Evolutionary conservation across 2,888 invertebrate genomes (phyloP), one percentile per base, ranked within the genome.

Genomic region (Epirrita christyi): DNA sequence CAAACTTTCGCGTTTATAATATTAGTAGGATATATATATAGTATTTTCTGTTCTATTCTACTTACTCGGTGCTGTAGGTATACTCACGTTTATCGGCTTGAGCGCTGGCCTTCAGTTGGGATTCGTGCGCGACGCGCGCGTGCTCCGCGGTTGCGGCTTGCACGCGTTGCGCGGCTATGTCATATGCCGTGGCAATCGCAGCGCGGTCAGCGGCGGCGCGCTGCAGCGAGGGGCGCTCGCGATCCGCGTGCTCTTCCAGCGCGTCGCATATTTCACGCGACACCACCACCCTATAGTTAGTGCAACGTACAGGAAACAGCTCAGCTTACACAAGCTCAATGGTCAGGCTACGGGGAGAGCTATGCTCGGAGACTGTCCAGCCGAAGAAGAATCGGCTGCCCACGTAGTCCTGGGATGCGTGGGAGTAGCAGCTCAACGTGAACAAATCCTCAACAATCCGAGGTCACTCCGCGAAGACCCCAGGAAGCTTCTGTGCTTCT

Each of bases 191-290:
- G 55, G 68, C 72, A 37, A 88, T 73, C 48, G 78, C 73, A 3
- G 62, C 72, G 64, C 83, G 81, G 75, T 86, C 87, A 0, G 67
- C 70, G 36, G 78, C 73, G 68, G 77, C 76, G 34, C 87, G 80
- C 10, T 77, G 70, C 50, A 86, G 64, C 10, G 83, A 72, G 32
- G 75, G 76, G 36, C 81, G 82, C 46, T 87, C 73, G 1, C 83
- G 73, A 58, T 70, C 76, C 60, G 73, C 71, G 67, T 81, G 76
- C 43, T 82, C 77, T 57, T 85, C 80, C 29, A 89, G 71, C 47
- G 78, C 83, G 55, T 78, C 80, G 70, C 85, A 83, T n/a, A 87
- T 80, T 56, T 75, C 77, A 29, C 87, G 85, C 36, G 85, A 76
- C 59, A 79, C 76, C 45, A 47, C 68, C 14, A 85, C 45, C 58